Percentiles rank a stretch among this genome's conserved stretches.
Conservation (phyloP, 2,797 vertebrate genomes). For the Enteromius anoplus region DNA sequence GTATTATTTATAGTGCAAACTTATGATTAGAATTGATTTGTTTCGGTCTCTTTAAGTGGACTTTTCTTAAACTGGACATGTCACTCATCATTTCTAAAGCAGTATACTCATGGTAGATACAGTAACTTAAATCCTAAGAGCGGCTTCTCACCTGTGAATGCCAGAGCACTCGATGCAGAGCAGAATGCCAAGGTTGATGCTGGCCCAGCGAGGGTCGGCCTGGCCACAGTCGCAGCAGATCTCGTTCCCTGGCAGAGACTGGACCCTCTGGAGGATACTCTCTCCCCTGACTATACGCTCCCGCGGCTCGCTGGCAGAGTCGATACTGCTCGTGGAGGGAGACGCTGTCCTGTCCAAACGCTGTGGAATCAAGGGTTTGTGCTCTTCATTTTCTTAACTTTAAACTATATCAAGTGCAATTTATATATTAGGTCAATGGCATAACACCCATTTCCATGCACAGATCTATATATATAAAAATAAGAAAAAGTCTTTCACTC, state of each 20-base stretch:
- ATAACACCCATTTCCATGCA: not conserved
- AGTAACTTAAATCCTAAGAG: not conserved
- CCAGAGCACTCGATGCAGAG: slow-evolving; percentile 99
- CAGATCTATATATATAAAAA: not conserved
- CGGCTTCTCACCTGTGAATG: slow-evolving; percentile 88
- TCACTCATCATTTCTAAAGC: not conserved
- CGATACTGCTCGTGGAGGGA: slow-evolving; percentile 95
- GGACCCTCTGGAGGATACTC: slow-evolving; percentile 86
- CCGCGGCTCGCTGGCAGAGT: slow-evolving; percentile 88
- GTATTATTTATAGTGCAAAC: not conserved
- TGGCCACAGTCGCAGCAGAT: slow-evolving; percentile 94
- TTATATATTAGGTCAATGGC: not conserved
- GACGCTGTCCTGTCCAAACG: slow-evolving; percentile 93
- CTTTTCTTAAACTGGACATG: not conserved
- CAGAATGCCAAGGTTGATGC: slow-evolving; percentile 96
- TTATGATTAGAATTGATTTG: not conserved
- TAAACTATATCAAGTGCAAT: not conserved
- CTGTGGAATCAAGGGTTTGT: slow-evolving; percentile 68
- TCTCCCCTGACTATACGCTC: slow-evolving; percentile 83
- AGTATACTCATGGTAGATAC: not conserved
- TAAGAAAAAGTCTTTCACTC: not conserved
- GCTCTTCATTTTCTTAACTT: not conserved
- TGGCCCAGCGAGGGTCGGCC: slow-evolving; percentile 93
- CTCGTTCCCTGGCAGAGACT: slow-evolving; percentile 88
- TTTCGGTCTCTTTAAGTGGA: not conserved